Conservation (phyloP, 2,113 vertebrate species). For the Crypturellus undulatus region DNA sequence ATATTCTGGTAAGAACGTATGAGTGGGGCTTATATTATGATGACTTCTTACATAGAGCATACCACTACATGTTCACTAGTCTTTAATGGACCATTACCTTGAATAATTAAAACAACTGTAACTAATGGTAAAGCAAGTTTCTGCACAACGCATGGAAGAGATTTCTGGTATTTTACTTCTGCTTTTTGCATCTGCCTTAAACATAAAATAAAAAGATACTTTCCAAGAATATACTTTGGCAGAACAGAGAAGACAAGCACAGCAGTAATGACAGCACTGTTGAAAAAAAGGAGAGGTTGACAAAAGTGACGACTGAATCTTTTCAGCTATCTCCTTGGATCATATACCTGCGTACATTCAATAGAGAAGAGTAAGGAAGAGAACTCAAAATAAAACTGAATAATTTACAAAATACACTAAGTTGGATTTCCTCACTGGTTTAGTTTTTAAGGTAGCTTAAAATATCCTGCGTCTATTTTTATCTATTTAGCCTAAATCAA, state of each 20-base stretch:
- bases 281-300: not conserved
- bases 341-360: not conserved
- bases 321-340: not conserved
- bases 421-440: not conserved
- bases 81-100: not conserved
- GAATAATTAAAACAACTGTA: not conserved
- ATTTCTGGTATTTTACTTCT: not conserved
- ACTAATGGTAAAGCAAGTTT: not conserved
- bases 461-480: conserved; percentile 39
- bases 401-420: not conserved
- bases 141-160: not conserved
- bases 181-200: conserved; percentile 10
- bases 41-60: not conserved
- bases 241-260: not conserved
- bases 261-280: not conserved
- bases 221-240: conserved; percentile 14
- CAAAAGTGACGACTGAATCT: not conserved
- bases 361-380: not conserved
- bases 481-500: conserved; percentile 1
- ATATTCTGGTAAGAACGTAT: not conserved
- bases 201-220: not conserved
- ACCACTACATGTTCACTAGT: not conserved
- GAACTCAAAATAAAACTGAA: not conserved
- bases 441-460: not conserved
- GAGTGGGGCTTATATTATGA: not conserved